phyloP scores from a whole-genome alignment of 1,140 invertebrate species.

The Drosophila malerkotliana region DNA sequence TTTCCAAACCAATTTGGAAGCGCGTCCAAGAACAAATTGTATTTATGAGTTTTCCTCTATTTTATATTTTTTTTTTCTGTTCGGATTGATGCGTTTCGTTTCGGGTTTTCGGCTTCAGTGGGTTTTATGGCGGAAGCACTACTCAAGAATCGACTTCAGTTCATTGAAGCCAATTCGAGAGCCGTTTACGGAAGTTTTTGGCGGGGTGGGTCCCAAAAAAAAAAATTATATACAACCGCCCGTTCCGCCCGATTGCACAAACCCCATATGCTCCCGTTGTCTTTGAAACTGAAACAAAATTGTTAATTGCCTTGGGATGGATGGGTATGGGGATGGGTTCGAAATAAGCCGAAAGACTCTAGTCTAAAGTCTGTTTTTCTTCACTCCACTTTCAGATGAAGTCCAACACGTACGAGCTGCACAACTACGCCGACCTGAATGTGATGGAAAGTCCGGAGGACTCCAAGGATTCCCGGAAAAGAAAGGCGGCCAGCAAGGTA shows the following conservation, averaged over 20 bases:
- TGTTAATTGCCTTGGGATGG: slow-evolving; percentile 71
- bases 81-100: slow-evolving; percentile 50
- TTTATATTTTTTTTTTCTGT: slow-evolving; percentile 1
- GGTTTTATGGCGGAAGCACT: slow-evolving; percentile 71
- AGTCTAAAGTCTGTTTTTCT: slow-evolving; percentile 45
- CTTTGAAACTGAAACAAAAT: slow-evolving; percentile 53
- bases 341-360: slow-evolving; percentile 17
- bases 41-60: slow-evolving; percentile 36
- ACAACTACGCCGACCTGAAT: slow-evolving; percentile 70
- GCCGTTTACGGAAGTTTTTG: slow-evolving; percentile 68
- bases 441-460: slow-evolving; percentile 40
- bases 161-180: slow-evolving; percentile 55
- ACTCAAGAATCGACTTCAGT: slow-evolving; percentile 58
- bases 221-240: slow-evolving; percentile 22
- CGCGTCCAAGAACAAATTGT: slow-evolving; percentile 39
- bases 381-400: slow-evolving; percentile 67
- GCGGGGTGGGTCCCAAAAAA: slow-evolving; percentile 43
- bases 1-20: slow-evolving; percentile 31
- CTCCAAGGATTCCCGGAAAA: slow-evolving; percentile 58
- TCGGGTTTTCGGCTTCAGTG: slow-evolving; percentile 77
- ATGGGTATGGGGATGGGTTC: slow-evolving; percentile 10
- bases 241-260: slow-evolving; percentile 56
- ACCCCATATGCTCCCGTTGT: slow-evolving; percentile 39
- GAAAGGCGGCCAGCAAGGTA: slow-evolving; percentile 49
- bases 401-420: slow-evolving; percentile 73